Percentiles rank a stretch among this genome's conserved stretches.
Conservation (phyloP, 2,797 vertebrate species). For the Pseudopleuronectes americanus region DNA sequence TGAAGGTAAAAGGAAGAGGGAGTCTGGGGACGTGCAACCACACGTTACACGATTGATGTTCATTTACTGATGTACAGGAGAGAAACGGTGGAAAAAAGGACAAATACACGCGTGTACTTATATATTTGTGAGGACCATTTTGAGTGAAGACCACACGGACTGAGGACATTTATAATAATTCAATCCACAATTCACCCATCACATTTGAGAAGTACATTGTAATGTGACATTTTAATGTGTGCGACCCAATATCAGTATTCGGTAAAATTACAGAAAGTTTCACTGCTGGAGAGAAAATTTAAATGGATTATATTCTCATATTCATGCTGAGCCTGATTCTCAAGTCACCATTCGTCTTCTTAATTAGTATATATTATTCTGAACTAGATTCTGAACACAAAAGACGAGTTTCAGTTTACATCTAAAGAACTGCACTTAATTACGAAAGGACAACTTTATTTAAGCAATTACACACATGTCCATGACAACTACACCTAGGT, state of each 20-base stretch:
- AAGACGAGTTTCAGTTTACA: neutral
- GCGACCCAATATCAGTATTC: neutral
- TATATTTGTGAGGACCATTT: too few relatives aligned
- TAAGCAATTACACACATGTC: neutral
- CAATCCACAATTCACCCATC: slow-evolving; percentile 15
- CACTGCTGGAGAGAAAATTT: neutral
- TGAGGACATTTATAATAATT: neutral
- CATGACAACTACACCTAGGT: neutral
- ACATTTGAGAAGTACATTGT: slow-evolving; percentile 1
- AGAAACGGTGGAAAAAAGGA: too few relatives aligned
- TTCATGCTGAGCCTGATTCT: slow-evolving; percentile 5
- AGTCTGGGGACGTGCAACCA: neutral
- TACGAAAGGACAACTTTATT: neutral
- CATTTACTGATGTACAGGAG: too few relatives aligned
- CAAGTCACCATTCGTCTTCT: neutral
- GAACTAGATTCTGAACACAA: slow-evolving; percentile 11
- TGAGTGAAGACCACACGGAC: too few relatives aligned
- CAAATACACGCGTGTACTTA: too few relatives aligned
- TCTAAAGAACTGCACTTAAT: neutral
- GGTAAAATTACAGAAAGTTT: slow-evolving; percentile 6
- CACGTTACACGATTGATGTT: too few relatives aligned
- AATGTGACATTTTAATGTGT: slow-evolving; percentile 7
- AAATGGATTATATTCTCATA: neutral
- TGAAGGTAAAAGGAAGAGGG: neutral
- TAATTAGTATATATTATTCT: slow-evolving; percentile 6